Percentiles rank a stretch among this genome's conserved stretches.
phyloP scores from a whole-genome alignment of 2,797 vertebrate species.

The Helostoma temminkii region DNA sequence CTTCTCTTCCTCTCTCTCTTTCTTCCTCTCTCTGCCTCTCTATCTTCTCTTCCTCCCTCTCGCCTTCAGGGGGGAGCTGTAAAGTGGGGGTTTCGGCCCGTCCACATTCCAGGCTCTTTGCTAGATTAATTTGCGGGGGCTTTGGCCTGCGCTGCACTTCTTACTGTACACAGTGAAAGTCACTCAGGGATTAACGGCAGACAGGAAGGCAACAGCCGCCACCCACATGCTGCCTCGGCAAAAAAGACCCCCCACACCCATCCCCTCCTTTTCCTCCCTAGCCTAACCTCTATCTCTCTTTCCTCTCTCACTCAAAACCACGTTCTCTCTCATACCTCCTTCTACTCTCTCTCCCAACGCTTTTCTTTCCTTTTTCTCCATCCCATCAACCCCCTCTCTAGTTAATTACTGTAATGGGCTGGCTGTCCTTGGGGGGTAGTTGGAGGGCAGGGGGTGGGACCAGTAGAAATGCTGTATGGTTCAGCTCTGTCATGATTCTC shows the following conservation, averaged over 20 bases:
- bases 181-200: conserved; percentile 85
- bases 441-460: conserved; percentile 71
- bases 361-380: conserved; percentile 50
- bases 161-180: conserved; percentile 86
- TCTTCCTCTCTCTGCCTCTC: conserved; percentile 2
- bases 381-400: conserved; percentile 70
- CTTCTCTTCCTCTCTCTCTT: conserved; percentile 40
- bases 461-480: conserved; percentile 56
- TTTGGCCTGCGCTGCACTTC: conserved; percentile 69
- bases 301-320: conserved; percentile 58
- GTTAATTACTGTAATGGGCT: conserved; percentile 84
- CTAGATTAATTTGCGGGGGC: conserved; percentile 84
- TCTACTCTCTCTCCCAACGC: conserved; percentile 26
- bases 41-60: conserved; percentile 1
- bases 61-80: conserved; percentile 45
- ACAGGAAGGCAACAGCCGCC: conserved; percentile 60
- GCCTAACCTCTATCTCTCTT: conserved; percentile 58
- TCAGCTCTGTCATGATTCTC: conserved; percentile 55
- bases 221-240: conserved; percentile 83
- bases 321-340: conserved; percentile 56
- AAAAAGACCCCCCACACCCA: conserved; percentile 61
- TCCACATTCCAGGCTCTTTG: conserved; percentile 80
- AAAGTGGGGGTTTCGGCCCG: conserved; percentile 55
- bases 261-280: conserved; percentile 18
- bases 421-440: conserved; percentile 73